phyloP scores from a whole-genome alignment of 2,113 vertebrate genomes.

The Entelurus aequoreus region DNA sequence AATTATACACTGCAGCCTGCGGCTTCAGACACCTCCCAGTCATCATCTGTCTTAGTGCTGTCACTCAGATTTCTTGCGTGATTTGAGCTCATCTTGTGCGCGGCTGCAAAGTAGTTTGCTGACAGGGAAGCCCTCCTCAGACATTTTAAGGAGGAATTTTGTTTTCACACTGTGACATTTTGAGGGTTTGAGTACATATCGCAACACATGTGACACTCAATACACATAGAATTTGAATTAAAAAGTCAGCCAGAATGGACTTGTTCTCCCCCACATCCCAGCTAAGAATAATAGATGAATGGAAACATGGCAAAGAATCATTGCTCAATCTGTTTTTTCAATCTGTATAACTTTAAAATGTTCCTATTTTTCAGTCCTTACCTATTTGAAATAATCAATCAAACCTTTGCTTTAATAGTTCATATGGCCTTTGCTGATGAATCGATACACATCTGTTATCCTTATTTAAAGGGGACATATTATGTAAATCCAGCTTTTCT shows the following conservation, averaged over 20 bases:
- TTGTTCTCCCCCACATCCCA: background rate
- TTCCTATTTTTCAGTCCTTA: too few species aligned
- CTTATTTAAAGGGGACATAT: too few species aligned
- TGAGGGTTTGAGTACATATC: slow-evolving; percentile 16
- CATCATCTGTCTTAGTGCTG: slow-evolving; percentile 73
- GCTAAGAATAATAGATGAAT: too few species aligned
- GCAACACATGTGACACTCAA: background rate
- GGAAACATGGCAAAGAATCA: too few species aligned
- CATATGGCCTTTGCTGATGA: too few species aligned
- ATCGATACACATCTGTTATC: too few species aligned
- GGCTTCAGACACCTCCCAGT: slow-evolving; percentile 74
- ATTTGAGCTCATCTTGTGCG: slow-evolving; percentile 58
- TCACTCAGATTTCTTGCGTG: slow-evolving; percentile 64
- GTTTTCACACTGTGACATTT: slow-evolving; percentile 21
- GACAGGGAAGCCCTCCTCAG: slow-evolving; percentile 17
- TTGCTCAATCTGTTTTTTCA: too few species aligned
- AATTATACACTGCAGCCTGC: slow-evolving; percentile 60
- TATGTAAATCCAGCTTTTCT: too few species aligned
- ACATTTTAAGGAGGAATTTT: slow-evolving; percentile 16
- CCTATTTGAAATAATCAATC: too few species aligned
- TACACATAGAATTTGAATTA: background rate
- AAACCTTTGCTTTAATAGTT: too few species aligned
- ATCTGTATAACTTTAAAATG: too few species aligned
- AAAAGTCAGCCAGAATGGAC: background rate
- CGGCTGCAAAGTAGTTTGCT: slow-evolving; percentile 36